These are phyloP conservation scores for Drosophila ironensis DNA, from an alignment of 1,140 invertebrate genomes.

Conservation along the genomic window DNA sequence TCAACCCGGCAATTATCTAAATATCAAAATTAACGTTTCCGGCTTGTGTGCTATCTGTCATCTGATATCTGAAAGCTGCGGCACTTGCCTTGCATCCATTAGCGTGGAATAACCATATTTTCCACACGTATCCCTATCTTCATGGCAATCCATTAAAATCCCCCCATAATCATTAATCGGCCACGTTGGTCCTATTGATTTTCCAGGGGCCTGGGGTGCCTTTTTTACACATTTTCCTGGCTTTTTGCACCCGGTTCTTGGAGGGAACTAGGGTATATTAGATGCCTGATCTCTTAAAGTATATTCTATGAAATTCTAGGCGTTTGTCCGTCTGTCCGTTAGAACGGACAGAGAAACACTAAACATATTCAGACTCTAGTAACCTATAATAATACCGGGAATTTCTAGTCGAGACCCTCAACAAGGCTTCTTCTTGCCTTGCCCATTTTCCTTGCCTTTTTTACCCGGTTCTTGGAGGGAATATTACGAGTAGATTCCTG, in stretches of 20 bases:
- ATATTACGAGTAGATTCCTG: too few species aligned
- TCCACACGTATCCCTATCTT: slow-evolving; percentile 2
- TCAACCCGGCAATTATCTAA: neutral
- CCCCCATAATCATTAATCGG: slow-evolving; percentile 36
- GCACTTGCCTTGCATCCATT: slow-evolving; percentile 7
- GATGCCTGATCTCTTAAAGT: neutral
- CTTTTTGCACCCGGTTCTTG: too few species aligned
- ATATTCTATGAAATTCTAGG: too few species aligned
- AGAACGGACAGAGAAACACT: too few species aligned
- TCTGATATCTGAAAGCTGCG: too few species aligned
- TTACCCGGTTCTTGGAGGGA: too few species aligned
- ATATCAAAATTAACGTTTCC: neutral
- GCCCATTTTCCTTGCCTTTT: too few species aligned
- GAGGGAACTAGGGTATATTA: neutral
- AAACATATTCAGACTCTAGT: too few species aligned
- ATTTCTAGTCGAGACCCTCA: too few species aligned
- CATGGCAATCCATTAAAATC: slow-evolving; percentile 21
- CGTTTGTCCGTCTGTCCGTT: too few species aligned
- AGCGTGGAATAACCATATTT: slow-evolving; percentile 20
- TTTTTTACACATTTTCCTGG: neutral
- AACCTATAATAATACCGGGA: too few species aligned
- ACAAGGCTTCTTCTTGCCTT: too few species aligned
- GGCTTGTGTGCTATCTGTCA: neutral
- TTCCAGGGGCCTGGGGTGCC: neutral
- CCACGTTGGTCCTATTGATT: slow-evolving; percentile 37